Evolutionary conservation across 2,113 vertebrate genomes (phyloP).

Genomic region (Nycticryphes semicollaris): DNA sequence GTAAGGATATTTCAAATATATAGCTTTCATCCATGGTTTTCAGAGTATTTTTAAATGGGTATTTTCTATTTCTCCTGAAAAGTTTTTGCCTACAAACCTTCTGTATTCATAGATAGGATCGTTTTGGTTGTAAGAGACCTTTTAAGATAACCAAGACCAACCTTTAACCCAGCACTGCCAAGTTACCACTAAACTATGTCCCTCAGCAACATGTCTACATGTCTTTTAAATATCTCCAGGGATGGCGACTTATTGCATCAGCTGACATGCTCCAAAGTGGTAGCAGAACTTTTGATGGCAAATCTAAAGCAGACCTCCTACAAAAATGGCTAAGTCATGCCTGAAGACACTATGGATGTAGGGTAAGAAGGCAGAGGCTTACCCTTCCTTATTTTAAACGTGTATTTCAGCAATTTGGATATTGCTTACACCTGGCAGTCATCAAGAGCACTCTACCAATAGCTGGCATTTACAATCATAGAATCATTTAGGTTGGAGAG

Average conservation of each 20-base stretch:
- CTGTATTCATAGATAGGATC: neutral
- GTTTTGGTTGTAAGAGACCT: neutral
- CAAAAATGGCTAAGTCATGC: neutral
- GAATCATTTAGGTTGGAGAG: neutral
- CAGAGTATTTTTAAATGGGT: neutral
- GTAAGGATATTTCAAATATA: neutral
- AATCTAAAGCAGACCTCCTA: neutral
- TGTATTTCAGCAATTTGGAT: neutral
- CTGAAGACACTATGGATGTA: neutral
- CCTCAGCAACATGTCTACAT: neutral
- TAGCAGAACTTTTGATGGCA: neutral
- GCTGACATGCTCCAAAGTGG: neutral
- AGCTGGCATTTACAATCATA: neutral
- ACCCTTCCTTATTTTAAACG: neutral
- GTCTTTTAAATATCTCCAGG: neutral
- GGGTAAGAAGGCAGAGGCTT: neutral
- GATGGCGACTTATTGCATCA: neutral
- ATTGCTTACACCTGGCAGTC: neutral
- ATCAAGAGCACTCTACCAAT: neutral
- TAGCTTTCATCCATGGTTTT: neutral
- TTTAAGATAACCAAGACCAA: neutral
- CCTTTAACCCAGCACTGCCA: neutral
- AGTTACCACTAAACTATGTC: neutral
- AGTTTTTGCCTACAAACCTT: neutral
- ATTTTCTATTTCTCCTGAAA: neutral